phyloP scores from a whole-genome alignment of 2,113 vertebrate species.

The Craseonycteris thonglongyai region DNA sequence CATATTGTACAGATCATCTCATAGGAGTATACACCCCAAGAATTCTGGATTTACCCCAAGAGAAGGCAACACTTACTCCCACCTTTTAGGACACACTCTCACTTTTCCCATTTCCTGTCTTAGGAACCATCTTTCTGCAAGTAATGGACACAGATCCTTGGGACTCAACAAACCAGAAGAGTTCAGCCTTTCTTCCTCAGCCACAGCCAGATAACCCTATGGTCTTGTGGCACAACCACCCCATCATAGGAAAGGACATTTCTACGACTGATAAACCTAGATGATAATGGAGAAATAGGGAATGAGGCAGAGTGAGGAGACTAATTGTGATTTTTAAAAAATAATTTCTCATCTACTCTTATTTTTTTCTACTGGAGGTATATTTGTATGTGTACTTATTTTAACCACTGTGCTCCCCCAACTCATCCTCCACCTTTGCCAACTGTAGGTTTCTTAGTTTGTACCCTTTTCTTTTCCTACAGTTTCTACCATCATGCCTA shows the following conservation, averaged over 20 bases:
- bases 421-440: not conserved
- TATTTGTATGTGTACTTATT: not conserved
- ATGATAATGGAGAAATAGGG: not conserved
- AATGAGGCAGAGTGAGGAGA: not conserved
- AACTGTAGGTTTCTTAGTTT: not conserved
- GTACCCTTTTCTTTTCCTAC: not conserved
- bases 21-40: not conserved
- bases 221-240: not conserved
- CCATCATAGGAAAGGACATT: not conserved
- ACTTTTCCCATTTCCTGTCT: not conserved
- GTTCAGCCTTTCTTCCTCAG: not conserved
- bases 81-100: not conserved
- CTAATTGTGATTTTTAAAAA: not conserved
- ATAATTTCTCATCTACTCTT: not conserved
- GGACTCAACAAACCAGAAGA: not conserved
- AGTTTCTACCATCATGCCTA: not conserved
- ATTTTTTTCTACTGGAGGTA: not conserved
- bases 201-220: not conserved
- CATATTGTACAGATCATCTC: not conserved
- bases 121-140: not conserved
- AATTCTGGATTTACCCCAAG: not conserved
- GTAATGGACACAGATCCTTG: not conserved
- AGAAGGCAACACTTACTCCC: not conserved
- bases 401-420: not conserved
- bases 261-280: not conserved